A percentile compares a stretch with the other conserved stretches of the same genome.
phyloP scores from a whole-genome alignment of 2,797 vertebrate genomes.

The Setipinna tenuifilis region DNA sequence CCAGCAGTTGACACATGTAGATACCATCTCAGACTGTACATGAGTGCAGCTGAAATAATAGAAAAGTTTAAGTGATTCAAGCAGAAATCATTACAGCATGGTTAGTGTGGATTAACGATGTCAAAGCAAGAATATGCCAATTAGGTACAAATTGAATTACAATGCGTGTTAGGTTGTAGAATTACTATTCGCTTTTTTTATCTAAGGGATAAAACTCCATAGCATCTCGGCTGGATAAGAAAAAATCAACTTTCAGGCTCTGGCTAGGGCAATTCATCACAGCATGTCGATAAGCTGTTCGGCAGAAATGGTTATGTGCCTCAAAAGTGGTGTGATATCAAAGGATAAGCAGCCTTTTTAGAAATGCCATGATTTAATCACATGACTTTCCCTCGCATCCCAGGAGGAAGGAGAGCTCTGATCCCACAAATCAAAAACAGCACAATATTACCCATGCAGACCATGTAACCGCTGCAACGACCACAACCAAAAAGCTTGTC shows the following conservation, averaged over 20 bases:
- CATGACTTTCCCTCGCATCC: neutral
- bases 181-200: neutral
- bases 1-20: neutral
- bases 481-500: neutral
- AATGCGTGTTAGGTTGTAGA: neutral
- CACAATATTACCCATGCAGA: neutral
- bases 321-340: constrained; percentile 42
- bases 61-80: neutral
- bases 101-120: neutral
- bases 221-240: constrained; percentile 6
- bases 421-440: neutral
- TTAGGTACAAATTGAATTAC: neutral
- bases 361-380: constrained; percentile 23
- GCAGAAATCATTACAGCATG: neutral
- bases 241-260: constrained; percentile 5
- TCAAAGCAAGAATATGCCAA: neutral
- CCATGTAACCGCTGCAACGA: neutral
- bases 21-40: neutral
- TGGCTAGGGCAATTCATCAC: constrained; percentile 32
- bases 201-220: neutral
- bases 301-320: constrained; percentile 21
- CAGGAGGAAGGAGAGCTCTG: neutral
- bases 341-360: constrained; percentile 37
- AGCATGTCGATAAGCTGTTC: neutral
- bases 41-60: neutral